phyloP scores from a whole-genome alignment of 2,888 invertebrate genomes.

The Lydus trimaculatus region DNA sequence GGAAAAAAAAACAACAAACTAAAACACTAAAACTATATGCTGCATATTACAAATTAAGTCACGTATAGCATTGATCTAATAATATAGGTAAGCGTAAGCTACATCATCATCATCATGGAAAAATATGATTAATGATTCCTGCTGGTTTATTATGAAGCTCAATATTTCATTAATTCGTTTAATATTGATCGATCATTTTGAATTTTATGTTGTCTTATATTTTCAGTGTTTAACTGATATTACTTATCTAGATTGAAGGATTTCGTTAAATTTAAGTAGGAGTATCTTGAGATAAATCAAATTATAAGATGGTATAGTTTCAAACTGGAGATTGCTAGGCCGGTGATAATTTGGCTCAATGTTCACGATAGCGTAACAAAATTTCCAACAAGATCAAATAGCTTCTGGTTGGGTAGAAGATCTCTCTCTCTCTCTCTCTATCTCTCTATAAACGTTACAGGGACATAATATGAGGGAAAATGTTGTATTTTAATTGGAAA shows the following conservation, averaged over 20 bases:
- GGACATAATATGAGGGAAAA: background rate
- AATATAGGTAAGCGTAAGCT: background rate
- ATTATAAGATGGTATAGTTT: background rate
- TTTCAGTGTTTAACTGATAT: background rate
- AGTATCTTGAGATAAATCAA: background rate
- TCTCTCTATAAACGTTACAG: background rate
- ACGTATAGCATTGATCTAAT: background rate
- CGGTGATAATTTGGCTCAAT: background rate
- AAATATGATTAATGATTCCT: background rate
- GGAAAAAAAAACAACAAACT: background rate
- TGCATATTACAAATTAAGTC: background rate
- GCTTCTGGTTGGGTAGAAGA: background rate
- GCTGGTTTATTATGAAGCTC: background rate
- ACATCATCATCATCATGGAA: background rate
- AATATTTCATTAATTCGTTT: background rate
- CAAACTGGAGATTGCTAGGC: background rate
- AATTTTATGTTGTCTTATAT: background rate
- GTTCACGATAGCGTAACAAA: conserved; percentile 1
- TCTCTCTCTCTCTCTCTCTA: no score
- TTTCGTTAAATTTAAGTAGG: background rate
- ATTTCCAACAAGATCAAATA: conserved; percentile 1
- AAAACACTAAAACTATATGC: background rate
- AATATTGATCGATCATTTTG: background rate
- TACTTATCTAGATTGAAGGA: background rate
- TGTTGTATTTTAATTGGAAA: background rate